Base-by-base conservation (phyloP, 2,888 invertebrate genomes). In the Caenorhabditis sulstoni region DNA sequence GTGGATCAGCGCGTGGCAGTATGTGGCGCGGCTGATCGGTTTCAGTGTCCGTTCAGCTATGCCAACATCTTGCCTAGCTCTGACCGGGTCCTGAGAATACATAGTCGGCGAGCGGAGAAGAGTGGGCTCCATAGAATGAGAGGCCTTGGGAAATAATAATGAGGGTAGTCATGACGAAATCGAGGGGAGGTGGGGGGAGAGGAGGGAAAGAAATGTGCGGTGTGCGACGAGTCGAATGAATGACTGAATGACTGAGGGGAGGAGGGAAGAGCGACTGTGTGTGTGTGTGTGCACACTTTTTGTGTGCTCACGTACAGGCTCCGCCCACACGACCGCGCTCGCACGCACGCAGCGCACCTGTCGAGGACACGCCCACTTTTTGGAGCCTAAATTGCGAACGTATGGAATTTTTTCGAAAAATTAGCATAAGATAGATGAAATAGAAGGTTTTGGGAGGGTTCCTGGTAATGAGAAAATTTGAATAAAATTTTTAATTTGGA, bases 11-110 rank as follows among this genome's bases (percentile, higher is more conserved):
- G 77, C 84, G 61, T 81, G 84, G 84, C 84, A 79, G 87, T 84
- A 87, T 90, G 90, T 87, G 89, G 90, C 91, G 90, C 86, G 89
- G 91, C 91, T 91, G 91, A 91, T 29, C 29, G 29, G 29, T 29
- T 75, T 57, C 35, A 53, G 47, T 18, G 16, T n/a, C n/a, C 37
- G 23, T 44, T 91, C 91, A 91, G 91, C 91, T 91, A 91, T 91
- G 91, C 91, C 91, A 91, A 91, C 91, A 91, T 91, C 91, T 91
- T 91, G 91, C 91, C 91, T 91, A 79, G 87, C 90, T 88, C 88
- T 70, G 57, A 58, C 29, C 29, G 41, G 66, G 55, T 57, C 66
- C 16, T 22, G 29, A 3, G 20, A 23, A 50, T 8, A 22, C 20
- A 23, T 50, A n/a, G n/a, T n/a, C n/a, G n/a, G n/a, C n/a, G n/a